Percentiles rank a stretch among this genome's conserved stretches.
phyloP scores from a whole-genome alignment of 2,797 vertebrate species.

The Thaleichthys pacificus region DNA sequence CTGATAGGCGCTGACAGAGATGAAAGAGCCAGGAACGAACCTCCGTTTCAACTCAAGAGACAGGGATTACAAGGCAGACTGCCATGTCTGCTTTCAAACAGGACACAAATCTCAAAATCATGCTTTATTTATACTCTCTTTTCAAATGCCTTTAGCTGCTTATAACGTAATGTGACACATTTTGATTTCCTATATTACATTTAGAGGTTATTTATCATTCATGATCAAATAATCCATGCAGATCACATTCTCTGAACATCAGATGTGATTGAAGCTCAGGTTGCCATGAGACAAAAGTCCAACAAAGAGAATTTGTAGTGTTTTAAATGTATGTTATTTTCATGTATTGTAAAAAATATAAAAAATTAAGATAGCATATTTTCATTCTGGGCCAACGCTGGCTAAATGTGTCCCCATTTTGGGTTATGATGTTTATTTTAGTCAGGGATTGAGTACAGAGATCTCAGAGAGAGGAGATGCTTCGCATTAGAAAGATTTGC shows the following conservation, averaged over 20 bases:
- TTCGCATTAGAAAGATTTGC: no score
- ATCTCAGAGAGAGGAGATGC: no score
- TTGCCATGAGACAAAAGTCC: no score
- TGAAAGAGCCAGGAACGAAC: conserved; percentile 18
- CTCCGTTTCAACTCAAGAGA: background rate
- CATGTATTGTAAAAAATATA: no score
- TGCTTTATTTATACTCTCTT: background rate
- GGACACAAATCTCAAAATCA: background rate
- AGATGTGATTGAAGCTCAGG: background rate
- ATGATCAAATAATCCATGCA: background rate
- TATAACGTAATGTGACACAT: conserved; percentile 14
- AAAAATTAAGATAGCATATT: no score
- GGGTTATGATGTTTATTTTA: no score
- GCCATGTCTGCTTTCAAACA: conserved; percentile 9
- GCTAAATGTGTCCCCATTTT: no score
- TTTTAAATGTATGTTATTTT: no score
- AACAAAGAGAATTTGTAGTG: background rate
- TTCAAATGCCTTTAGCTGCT: no score
- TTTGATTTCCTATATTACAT: background rate
- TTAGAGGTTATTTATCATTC: background rate
- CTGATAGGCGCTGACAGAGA: conserved; percentile 37
- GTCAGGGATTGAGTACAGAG: no score
- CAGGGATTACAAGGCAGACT: conserved; percentile 21
- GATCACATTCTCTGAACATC: background rate
- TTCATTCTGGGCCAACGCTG: no score